A percentile compares a stretch with the other conserved stretches of the same genome.
phyloP scores from a whole-genome alignment of 2,888 invertebrate species.

The Leucoma salicis region DNA sequence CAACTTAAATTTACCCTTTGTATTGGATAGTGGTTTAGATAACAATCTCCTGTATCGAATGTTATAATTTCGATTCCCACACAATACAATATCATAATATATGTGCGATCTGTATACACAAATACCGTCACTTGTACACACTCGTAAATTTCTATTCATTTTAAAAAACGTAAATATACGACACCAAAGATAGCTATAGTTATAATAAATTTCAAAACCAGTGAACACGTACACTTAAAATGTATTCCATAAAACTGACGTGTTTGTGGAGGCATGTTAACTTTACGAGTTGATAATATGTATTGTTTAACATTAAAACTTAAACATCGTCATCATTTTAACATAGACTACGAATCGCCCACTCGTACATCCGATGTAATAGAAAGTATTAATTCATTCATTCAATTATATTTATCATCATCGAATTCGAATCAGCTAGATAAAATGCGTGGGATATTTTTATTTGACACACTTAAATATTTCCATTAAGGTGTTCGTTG shows the following conservation, averaged over 20 bases:
- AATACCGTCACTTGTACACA: too few relatives aligned
- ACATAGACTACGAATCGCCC: constrained; percentile 23
- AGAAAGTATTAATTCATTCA: constrained; percentile 38
- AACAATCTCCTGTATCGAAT: too few relatives aligned
- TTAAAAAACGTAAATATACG: neutral
- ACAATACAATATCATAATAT: too few relatives aligned
- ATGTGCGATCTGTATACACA: too few relatives aligned
- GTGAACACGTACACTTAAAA: neutral
- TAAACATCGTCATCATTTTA: neutral
- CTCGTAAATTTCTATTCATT: too few relatives aligned
- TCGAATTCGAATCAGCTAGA: constrained; percentile 37
- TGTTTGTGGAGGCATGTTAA: constrained; percentile 4
- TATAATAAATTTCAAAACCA: neutral
- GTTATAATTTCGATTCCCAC: too few relatives aligned
- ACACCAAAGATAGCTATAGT: neutral
- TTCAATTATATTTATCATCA: constrained; percentile 36
- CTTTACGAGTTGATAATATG: constrained; percentile 7
- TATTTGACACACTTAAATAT: constrained; percentile 28
- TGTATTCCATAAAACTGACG: neutral
- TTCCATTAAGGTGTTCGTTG: constrained; percentile 8
- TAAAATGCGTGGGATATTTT: constrained; percentile 39
- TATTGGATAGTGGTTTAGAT: too few relatives aligned
- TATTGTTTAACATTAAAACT: constrained; percentile 6
- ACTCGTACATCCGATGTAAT: constrained; percentile 23
- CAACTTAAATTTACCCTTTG: too few relatives aligned